These are phyloP conservation scores for Xestobium rufovillosum DNA, from an alignment of 2,888 invertebrate genomes.

Conservation along the genomic window DNA sequence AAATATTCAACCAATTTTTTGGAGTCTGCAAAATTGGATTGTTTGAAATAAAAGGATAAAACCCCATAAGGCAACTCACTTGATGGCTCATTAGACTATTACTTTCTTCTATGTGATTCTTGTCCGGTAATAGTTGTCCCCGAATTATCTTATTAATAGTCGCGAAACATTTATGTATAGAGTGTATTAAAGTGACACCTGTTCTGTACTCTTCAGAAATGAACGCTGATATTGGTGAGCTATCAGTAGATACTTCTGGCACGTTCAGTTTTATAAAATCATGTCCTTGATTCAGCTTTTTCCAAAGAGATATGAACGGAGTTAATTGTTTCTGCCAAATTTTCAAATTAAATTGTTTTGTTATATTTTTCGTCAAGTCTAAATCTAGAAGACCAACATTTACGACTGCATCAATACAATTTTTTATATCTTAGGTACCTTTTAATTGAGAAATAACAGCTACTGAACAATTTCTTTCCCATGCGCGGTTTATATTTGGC, in stretches of 20 bases:
- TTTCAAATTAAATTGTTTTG: slow-evolving; percentile 29
- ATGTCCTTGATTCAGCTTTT: slow-evolving; percentile 60
- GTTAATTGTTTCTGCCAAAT: slow-evolving; percentile 54
- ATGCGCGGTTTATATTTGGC: slow-evolving; percentile 76
- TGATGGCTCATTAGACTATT: slow-evolving; percentile 46
- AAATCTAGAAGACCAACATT: slow-evolving; percentile 25
- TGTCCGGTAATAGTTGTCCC: slow-evolving; percentile 47
- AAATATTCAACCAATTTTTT: slow-evolving; percentile 55
- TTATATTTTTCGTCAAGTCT: slow-evolving; percentile 17
- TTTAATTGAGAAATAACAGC: slow-evolving; percentile 58
- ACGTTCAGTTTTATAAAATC: slow-evolving; percentile 35
- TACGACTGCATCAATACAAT: slow-evolving; percentile 3
- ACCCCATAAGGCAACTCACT: slow-evolving; percentile 38
- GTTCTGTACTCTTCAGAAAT: slow-evolving; percentile 55
- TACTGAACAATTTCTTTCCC: slow-evolving; percentile 63
- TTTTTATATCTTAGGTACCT: slow-evolving; percentile 35
- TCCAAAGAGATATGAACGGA: slow-evolving; percentile 77
- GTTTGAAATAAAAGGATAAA: slow-evolving; percentile 2
- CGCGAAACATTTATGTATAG: slow-evolving; percentile 54
- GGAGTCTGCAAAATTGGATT: slow-evolving; percentile 52
- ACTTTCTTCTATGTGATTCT: slow-evolving; percentile 33
- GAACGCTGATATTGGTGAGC: slow-evolving; percentile 52
- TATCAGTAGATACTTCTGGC: slow-evolving; percentile 16
- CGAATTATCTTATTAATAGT: slow-evolving; percentile 54
- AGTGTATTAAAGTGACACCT: slow-evolving; percentile 52